phyloP scores from a whole-genome alignment of 2,113 vertebrate species.

The Takifugu bimaculatus region DNA sequence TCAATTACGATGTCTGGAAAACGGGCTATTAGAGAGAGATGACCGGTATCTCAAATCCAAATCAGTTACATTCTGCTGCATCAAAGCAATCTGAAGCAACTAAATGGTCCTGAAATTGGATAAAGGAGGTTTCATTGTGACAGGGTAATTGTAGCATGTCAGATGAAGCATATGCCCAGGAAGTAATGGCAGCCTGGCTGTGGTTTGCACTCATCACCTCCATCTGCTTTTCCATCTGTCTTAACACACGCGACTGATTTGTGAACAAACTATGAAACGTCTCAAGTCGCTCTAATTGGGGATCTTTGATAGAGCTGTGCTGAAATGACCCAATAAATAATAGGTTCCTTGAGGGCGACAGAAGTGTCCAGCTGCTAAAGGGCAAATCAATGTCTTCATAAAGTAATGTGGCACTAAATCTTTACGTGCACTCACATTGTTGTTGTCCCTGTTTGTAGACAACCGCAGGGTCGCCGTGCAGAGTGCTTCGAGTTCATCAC shows the following conservation, averaged over 20 bases:
- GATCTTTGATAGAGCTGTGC: conserved; percentile 33
- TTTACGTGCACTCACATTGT: neutral
- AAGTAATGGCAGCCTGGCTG: conserved; percentile 56
- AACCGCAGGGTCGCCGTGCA: neutral
- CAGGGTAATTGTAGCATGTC: conserved; percentile 55
- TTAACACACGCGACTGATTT: conserved; percentile 44
- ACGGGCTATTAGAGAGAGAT: conserved; percentile 4
- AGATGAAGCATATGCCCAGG: conserved; percentile 60
- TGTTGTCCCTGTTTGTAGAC: neutral
- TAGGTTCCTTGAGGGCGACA: neutral
- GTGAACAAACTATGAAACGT: conserved; percentile 36
- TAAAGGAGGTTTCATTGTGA: conserved; percentile 42
- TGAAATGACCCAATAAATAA: conserved; percentile 27
- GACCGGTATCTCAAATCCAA: conserved; percentile 10
- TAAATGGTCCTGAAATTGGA: conserved; percentile 40
- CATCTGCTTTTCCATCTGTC: conserved; percentile 66
- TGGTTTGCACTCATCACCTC: conserved; percentile 58
- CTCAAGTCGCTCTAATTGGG: conserved; percentile 34
- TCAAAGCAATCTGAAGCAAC: conserved; percentile 25
- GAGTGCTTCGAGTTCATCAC: no score
- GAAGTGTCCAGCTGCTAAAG: neutral
- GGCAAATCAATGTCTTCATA: neutral
- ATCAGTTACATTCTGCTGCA: conserved; percentile 14
- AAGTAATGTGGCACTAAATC: neutral
- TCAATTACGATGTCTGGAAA: conserved; percentile 23